A percentile compares a stretch with the other conserved stretches of the same genome.
Conservation (phyloP, 2,888 invertebrate species). For the Scaeva pyrastri region DNA sequence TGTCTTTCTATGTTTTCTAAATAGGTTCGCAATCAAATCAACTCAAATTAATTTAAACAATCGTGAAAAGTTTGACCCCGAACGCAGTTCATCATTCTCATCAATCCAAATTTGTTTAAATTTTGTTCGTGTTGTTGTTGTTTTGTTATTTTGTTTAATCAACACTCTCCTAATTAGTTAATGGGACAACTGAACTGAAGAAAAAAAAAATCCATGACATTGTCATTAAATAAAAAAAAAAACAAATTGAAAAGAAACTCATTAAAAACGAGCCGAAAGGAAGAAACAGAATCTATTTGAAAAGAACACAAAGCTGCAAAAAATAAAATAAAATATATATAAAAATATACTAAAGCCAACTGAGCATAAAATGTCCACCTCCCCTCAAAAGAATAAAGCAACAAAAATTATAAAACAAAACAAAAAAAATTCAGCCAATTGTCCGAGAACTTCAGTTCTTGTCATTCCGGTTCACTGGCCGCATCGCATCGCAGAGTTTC, state of each 20-base stretch:
- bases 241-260: slow-evolving; percentile 68
- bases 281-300: slow-evolving; percentile 62
- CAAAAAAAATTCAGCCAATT: slow-evolving; percentile 73
- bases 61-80: neutral
- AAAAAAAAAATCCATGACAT: slow-evolving; percentile 59
- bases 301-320: slow-evolving; percentile 37
- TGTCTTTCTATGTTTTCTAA: too few relatives aligned
- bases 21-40: neutral
- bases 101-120: slow-evolving; percentile 30
- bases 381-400: slow-evolving; percentile 47
- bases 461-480: slow-evolving; percentile 74
- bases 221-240: slow-evolving; percentile 62
- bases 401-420: slow-evolving; percentile 42
- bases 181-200: slow-evolving; percentile 71
- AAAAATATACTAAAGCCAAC: slow-evolving; percentile 60
- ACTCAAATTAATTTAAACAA: neutral
- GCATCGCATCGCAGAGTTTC: slow-evolving; percentile 68
- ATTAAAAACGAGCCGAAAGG: slow-evolving; percentile 64
- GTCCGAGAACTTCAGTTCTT: slow-evolving; percentile 75
- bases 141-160: slow-evolving; percentile 37
- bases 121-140: slow-evolving; percentile 5
- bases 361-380: slow-evolving; percentile 69
- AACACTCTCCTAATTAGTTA: slow-evolving; percentile 75
- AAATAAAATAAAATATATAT: slow-evolving; percentile 26
- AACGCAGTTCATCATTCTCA: neutral